These are phyloP conservation scores for Anhinga anhinga DNA, from an alignment of 2,113 vertebrate genomes.

Conservation along the genomic window DNA sequence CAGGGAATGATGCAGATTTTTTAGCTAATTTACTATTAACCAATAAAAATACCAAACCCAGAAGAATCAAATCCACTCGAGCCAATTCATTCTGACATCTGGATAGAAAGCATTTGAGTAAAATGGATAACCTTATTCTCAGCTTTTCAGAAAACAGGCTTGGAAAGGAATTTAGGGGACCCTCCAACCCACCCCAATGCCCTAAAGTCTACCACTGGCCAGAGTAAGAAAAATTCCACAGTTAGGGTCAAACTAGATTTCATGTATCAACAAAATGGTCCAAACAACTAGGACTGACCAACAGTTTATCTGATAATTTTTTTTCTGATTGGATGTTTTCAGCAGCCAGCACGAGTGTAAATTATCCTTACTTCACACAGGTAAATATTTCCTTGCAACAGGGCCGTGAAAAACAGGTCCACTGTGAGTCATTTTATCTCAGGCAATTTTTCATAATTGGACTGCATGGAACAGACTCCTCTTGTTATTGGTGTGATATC, in stretches of 20 bases:
- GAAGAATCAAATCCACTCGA: neutral
- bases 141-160: neutral
- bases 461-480: slow-evolving; percentile 11
- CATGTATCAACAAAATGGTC: neutral
- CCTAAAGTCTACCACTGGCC: neutral
- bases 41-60: neutral
- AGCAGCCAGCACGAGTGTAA: neutral
- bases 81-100: neutral
- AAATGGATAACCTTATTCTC: neutral
- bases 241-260: neutral
- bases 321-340: neutral
- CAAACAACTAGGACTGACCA: neutral
- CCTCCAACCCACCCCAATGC: neutral
- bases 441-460: slow-evolving; percentile 63
- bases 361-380: neutral
- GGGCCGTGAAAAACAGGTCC: neutral
- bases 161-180: neutral
- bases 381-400: slow-evolving; percentile 34
- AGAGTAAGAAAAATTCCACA: neutral
- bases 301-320: neutral
- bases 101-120: neutral
- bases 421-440: slow-evolving; percentile 43
- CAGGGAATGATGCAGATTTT: neutral
- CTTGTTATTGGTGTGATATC: slow-evolving; percentile 42
- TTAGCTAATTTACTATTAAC: neutral